A percentile compares a stretch with the other conserved stretches of the same genome.
Conservation (phyloP, 2,888 invertebrate species). For the Polydrusus cervinus region DNA sequence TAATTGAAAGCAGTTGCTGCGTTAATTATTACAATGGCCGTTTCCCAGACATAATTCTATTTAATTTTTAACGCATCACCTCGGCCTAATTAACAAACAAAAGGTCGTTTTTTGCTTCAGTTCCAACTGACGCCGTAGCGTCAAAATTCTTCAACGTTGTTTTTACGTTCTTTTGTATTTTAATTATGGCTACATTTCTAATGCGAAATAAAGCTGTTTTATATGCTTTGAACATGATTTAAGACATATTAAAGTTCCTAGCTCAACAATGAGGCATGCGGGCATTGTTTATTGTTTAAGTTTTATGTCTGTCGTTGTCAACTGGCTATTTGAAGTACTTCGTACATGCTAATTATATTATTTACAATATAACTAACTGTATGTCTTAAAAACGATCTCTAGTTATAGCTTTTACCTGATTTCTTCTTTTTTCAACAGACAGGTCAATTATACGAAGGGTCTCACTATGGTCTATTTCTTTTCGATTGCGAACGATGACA, state of each 20-base stretch:
- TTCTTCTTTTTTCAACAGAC: too few relatives aligned
- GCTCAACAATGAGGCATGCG: not conserved
- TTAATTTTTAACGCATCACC: conserved; percentile 60
- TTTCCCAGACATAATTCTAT: conserved; percentile 56
- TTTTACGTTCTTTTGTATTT: conserved; percentile 47
- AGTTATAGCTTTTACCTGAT: too few relatives aligned
- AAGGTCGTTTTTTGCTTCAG: conserved; percentile 52
- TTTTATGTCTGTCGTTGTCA: not conserved
- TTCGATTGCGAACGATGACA: too few relatives aligned
- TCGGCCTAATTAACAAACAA: conserved; percentile 60
- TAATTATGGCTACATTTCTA: conserved; percentile 16
- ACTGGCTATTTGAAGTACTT: not conserved
- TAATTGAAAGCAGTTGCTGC: conserved; percentile 51
- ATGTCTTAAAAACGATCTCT: too few relatives aligned
- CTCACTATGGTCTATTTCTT: too few relatives aligned
- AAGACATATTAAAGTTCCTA: not conserved
- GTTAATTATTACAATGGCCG: conserved; percentile 55
- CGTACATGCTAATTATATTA: too few relatives aligned
- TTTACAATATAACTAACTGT: too few relatives aligned
- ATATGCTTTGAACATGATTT: not conserved
- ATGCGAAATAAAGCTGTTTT: conserved; percentile 20
- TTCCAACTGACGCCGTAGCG: conserved; percentile 44
- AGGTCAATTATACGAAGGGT: too few relatives aligned
- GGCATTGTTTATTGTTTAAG: not conserved
- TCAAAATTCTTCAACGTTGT: conserved; percentile 31